Conservation (phyloP, 2,113 vertebrate genomes). For the Poicephalus gulielmi region DNA sequence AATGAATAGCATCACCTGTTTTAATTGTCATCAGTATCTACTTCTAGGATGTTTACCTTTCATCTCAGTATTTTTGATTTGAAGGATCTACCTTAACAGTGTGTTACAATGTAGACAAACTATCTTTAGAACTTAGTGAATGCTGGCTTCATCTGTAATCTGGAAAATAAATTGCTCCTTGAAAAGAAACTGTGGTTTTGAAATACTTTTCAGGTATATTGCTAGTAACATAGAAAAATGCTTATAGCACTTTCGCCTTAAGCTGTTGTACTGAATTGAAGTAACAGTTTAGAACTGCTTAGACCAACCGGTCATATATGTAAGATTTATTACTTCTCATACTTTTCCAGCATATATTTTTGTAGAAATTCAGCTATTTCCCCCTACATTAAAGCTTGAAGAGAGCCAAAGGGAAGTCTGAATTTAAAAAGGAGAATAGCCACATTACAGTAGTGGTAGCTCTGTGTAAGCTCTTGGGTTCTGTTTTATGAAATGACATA, state of each 20-base stretch:
- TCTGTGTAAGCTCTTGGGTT: neutral
- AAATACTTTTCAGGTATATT: constrained; percentile 14
- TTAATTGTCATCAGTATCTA: neutral
- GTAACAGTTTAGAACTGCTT: constrained; percentile 7
- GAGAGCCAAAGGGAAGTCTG: neutral
- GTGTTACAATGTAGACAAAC: neutral
- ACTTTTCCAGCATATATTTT: neutral
- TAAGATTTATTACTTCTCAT: neutral
- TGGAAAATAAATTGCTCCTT: constrained; percentile 20
- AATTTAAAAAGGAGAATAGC: constrained; percentile 20
- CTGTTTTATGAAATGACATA: neutral
- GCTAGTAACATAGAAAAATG: constrained; percentile 12
- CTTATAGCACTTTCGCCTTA: neutral
- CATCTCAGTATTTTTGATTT: neutral
- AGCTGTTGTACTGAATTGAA: constrained; percentile 6
- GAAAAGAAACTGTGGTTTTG: neutral
- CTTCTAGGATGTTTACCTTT: neutral
- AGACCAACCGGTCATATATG: neutral
- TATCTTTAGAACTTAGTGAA: neutral
- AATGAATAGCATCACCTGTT: neutral
- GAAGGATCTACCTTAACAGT: neutral
- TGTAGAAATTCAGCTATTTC: neutral
- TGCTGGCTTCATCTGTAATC: constrained; percentile 1
- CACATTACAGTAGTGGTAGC: neutral
- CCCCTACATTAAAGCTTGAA: neutral